phyloP scores from a whole-genome alignment of 2,113 vertebrate species.

The Lepidothrix coronata region DNA sequence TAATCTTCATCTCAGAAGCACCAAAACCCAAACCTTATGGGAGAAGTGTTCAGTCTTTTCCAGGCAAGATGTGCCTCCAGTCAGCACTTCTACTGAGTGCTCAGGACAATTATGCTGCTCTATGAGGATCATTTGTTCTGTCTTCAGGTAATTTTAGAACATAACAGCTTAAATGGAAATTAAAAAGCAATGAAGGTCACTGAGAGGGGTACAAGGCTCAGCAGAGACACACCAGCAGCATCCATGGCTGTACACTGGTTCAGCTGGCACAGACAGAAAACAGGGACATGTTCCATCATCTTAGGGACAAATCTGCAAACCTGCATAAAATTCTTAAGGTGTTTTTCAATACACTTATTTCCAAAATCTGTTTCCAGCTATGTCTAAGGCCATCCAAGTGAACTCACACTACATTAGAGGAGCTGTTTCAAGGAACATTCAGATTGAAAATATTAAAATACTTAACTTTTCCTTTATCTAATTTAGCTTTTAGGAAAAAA shows the following conservation, averaged over 20 bases:
- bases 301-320: background rate
- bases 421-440: background rate
- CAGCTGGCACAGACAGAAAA: background rate
- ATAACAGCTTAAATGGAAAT: background rate
- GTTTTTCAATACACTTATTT: background rate
- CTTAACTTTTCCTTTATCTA: background rate
- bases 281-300: background rate
- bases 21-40: background rate
- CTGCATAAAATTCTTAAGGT: background rate
- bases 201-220: background rate
- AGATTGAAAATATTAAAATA: background rate
- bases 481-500: conserved; percentile 41
- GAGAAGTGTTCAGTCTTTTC: background rate
- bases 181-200: background rate
- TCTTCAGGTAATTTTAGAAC: background rate
- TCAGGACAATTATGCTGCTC: background rate
- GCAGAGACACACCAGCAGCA: background rate
- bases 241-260: background rate
- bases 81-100: background rate
- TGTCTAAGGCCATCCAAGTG: background rate
- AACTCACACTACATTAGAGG: background rate
- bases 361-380: background rate
- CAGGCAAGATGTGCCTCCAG: background rate
- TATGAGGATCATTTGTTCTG: background rate
- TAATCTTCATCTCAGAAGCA: background rate